These are phyloP conservation scores for Vespertilio murinus DNA, from an alignment of 2,797 vertebrate species.

Conservation along the genomic window DNA sequence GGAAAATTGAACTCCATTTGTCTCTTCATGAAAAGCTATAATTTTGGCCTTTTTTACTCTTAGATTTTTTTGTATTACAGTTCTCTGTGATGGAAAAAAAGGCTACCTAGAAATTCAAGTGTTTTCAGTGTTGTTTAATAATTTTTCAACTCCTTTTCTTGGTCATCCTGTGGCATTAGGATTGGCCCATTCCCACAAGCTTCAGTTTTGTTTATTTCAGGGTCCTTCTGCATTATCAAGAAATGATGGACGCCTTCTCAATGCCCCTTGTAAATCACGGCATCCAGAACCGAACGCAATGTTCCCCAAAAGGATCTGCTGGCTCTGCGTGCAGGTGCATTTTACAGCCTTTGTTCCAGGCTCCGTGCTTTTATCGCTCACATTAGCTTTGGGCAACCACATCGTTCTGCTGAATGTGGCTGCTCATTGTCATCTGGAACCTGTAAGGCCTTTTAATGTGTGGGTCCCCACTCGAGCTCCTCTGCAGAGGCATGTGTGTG, in stretches of 20 bases:
- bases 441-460: background rate
- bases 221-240: background rate
- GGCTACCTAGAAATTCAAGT: background rate
- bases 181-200: background rate
- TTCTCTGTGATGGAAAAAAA: background rate
- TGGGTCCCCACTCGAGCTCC: background rate
- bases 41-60: background rate
- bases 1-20: background rate
- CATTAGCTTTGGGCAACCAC: background rate
- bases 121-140: background rate
- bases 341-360: background rate
- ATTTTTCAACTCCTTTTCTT: background rate
- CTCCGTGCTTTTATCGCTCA: background rate
- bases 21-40: background rate
- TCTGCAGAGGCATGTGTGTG: background rate
- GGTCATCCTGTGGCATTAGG: background rate
- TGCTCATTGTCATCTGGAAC: background rate
- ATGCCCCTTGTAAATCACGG: background rate
- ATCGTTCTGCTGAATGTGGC: background rate
- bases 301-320: background rate
- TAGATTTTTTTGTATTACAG: background rate
- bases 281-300: background rate
- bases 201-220: conserved; percentile 17
- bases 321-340: background rate
- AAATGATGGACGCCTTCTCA: background rate